A percentile compares a stretch with the other conserved stretches of the same genome.
Conservation (phyloP, 2,888 invertebrate species). For the Thera britannica region DNA sequence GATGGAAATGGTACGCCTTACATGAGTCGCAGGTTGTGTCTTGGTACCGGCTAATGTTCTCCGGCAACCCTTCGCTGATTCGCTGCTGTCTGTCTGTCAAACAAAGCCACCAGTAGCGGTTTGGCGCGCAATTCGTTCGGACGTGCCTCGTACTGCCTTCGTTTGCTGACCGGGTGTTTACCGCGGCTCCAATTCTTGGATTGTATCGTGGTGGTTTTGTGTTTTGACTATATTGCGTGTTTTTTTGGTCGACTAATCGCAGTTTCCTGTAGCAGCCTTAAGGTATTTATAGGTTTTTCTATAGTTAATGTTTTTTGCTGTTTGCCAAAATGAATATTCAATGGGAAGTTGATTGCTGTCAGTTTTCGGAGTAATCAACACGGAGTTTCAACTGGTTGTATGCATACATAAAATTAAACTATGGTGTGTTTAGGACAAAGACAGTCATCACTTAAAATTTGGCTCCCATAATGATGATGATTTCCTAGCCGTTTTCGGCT, state of each 20-base stretch:
- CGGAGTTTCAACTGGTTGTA: too few species aligned
- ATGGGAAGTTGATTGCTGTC: background rate
- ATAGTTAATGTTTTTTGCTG: slow-evolving; percentile 30
- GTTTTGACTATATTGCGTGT: slow-evolving; percentile 54
- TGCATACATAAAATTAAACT: too few species aligned
- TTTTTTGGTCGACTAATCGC: slow-evolving; percentile 46
- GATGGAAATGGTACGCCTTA: slow-evolving; percentile 29
- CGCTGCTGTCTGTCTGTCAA: slow-evolving; percentile 31
- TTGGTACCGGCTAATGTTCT: slow-evolving; percentile 32
- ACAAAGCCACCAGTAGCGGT: slow-evolving; percentile 62
- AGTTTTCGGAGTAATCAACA: background rate
- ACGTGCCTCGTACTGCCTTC: slow-evolving; percentile 43
- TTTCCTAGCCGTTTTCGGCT: too few species aligned
- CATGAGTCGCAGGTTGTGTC: slow-evolving; percentile 22
- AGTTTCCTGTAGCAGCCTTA: slow-evolving; percentile 49
- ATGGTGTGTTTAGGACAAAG: too few species aligned
- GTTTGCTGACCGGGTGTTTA: slow-evolving; percentile 20
- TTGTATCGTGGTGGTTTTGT: slow-evolving; percentile 53
- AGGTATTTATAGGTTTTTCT: slow-evolving; percentile 50
- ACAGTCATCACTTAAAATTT: too few species aligned
- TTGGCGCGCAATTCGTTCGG: slow-evolving; percentile 63
- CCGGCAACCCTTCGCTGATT: slow-evolving; percentile 36
- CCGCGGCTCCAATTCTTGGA: slow-evolving; percentile 48
- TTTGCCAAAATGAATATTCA: slow-evolving; percentile 30
- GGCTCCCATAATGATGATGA: too few species aligned